These are phyloP conservation scores for Neoascia interrupta DNA, from an alignment of 2,888 invertebrate genomes.

Conservation along the genomic window DNA sequence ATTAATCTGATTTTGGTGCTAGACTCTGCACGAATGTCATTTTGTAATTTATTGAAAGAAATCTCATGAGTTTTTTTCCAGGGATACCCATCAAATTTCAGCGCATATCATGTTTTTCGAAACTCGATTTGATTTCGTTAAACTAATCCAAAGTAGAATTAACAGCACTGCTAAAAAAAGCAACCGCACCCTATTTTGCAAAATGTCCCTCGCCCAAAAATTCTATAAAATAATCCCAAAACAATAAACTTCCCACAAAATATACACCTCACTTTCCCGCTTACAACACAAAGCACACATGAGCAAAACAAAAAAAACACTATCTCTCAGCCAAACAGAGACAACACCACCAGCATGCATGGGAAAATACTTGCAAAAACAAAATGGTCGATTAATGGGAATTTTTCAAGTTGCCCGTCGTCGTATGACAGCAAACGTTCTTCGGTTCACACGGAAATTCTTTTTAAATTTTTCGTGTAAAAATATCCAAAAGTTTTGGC, in stretches of 20 bases:
- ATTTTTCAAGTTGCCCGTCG: slow-evolving; percentile 42
- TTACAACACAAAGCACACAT: not conserved
- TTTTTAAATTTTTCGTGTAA: slow-evolving; percentile 21
- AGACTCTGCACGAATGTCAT: no score
- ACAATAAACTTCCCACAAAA: slow-evolving; percentile 29
- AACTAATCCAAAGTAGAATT: no score
- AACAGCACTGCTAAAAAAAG: not conserved
- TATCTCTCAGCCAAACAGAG: slow-evolving; percentile 12
- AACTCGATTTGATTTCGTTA: no score
- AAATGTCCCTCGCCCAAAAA: not conserved
- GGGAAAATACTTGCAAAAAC: slow-evolving; percentile 13
- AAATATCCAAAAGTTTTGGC: slow-evolving; percentile 18
- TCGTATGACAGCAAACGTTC: slow-evolving; percentile 33
- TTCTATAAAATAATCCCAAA: slow-evolving; percentile 34
- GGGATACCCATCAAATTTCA: no score
- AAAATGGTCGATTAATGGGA: slow-evolving; percentile 40
- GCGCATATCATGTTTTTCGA: no score
- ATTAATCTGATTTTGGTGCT: no score
- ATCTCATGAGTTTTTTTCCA: no score
- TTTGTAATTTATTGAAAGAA: no score
- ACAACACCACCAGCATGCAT: not conserved
- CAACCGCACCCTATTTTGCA: slow-evolving; percentile 6
- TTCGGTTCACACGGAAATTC: slow-evolving; percentile 14
- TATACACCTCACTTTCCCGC: not conserved
- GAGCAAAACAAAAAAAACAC: not conserved